Base-by-base conservation (phyloP, 2,797 vertebrate genomes). In the Acipenser oxyrinchus region DNA sequence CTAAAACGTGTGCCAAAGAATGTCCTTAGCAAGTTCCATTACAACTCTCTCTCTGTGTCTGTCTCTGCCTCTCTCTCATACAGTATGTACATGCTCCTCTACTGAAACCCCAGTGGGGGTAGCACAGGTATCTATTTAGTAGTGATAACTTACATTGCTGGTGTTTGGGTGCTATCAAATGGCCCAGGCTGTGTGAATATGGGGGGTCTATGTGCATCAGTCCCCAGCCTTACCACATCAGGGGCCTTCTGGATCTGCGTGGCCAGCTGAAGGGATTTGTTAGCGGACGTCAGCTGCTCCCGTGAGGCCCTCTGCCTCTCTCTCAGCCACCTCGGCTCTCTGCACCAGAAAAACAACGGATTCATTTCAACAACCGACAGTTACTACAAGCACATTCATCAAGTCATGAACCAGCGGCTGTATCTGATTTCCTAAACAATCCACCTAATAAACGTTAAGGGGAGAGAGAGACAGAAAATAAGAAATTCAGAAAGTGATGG, bases 271-370 rank as follows among this genome's bases (percentile, higher is more conserved):
- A 93, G 89, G 82, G 94, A 95, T 88, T 93, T 93, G 90, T 92
- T 93, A 72, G 88, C 90, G 10, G 91, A 93, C 0, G 90, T 91
- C 82, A 98, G 90, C 86, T 96, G 95, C 80, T 95, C 94, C 83
- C 88, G 85, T 79, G n/a, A 98, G 89, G 77, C 91, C 84, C 83
- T 94, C 93, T 13, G 90, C 90, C 79, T 99, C 95, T 81, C 96
- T 91, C 84, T 98, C 93, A 62, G 95, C 93, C 72, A 92, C 88
- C 79, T 99, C 96, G 81, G 92, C 95, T 89, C 94, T 95, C 96
- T 99, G 89, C 72, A 79, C 78, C 81, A 80, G 68, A 60, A 49
- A 84, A 79, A 65, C 75, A 86, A 85, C 80, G 84, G 82, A 81
- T 83, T 87, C 78, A 80, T 84, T 86, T 88, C 84, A 88, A 89